These are phyloP conservation scores for human DNA, from an alignment of 2,113 vertebrate genomes.

Conservation along the genomic window GRCh38 chr2:140376501-140377000, in stretches of 20 bases:
- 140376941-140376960: no score
- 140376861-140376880: not conserved
- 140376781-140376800: not conserved
- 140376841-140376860: not conserved
- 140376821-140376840: not conserved
- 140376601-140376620: not conserved
- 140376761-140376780: not conserved
- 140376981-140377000: fast-evolving
- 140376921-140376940: not conserved
- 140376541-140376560: not conserved
- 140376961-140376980: fast-evolving
- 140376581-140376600: not conserved
- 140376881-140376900: not conserved
- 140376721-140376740: not conserved
- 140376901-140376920: not conserved
- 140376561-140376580: not conserved
- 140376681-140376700: not conserved
- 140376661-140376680: not conserved
- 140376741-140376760: not conserved
- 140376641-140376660: not conserved
- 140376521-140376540: not conserved
- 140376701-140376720: not conserved
- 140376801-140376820: not conserved
- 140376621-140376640: not conserved
- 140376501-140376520: not conserved